Conservation (phyloP, 2,797 vertebrate species). For the Oryzias sinensis region DNA sequence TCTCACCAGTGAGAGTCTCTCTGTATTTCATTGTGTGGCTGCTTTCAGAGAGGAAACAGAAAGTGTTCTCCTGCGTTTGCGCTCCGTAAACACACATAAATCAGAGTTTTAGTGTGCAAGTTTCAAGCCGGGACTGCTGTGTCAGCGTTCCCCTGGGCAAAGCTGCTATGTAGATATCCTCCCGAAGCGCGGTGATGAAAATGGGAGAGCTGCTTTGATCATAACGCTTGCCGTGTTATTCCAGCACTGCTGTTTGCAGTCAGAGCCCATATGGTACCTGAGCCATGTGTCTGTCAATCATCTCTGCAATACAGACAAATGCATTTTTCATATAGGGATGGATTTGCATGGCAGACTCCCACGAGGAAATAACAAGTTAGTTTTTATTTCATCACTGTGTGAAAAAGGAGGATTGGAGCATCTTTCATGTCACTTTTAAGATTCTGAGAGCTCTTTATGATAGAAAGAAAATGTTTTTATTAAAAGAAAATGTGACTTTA, state of each 20-base stretch:
- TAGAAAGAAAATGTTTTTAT: constrained; percentile 23
- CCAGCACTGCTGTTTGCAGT: constrained; percentile 23
- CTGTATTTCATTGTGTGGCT: constrained; percentile 17
- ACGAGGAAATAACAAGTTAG: constrained; percentile 34
- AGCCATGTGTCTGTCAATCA: constrained; percentile 69
- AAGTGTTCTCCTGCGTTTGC: constrained; percentile 12
- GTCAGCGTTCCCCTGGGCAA: constrained; percentile 69
- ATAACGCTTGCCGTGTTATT: constrained; percentile 62
- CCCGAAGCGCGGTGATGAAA: constrained; percentile 57
- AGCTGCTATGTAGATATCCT: constrained; percentile 69
- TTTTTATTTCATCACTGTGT: constrained; percentile 18
- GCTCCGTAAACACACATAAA: constrained; percentile 21
- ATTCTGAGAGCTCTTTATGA: constrained; percentile 11
- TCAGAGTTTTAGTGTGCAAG: constrained; percentile 52
- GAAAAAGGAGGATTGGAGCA: constrained; percentile 22
- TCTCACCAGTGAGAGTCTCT: constrained; percentile 43
- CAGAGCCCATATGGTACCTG: constrained; percentile 51
- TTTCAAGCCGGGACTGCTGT: constrained; percentile 56
- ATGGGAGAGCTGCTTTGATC: constrained; percentile 64
- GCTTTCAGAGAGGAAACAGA: constrained; percentile 10
- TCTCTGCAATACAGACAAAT: constrained; percentile 41
- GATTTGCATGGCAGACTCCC: constrained; percentile 35
- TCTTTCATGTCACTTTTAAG: constrained; percentile 21
- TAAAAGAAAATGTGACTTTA: constrained; percentile 24
- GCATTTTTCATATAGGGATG: constrained; percentile 36